phyloP scores from a whole-genome alignment of 2,113 vertebrate genomes.

The Taurulus bubalis region DNA sequence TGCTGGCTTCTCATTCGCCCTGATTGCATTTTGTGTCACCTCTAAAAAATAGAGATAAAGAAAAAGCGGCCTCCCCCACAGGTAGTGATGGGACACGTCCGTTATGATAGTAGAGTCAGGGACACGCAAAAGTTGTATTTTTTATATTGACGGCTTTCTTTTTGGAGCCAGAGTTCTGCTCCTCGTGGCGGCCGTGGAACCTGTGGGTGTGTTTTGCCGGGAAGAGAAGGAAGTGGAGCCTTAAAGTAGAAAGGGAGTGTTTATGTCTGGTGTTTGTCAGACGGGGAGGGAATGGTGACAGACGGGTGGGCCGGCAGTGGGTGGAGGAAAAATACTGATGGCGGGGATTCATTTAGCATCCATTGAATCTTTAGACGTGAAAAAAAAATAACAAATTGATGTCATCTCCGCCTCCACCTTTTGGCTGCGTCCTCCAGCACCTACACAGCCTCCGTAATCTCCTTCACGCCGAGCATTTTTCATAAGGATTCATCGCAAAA shows the following conservation, averaged over 20 bases:
- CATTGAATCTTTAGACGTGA: slow-evolving; percentile 33
- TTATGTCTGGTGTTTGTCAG: slow-evolving; percentile 22
- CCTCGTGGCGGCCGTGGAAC: slow-evolving; percentile 1
- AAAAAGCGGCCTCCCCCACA: slow-evolving; percentile 2
- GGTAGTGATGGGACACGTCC: slow-evolving; percentile 8
- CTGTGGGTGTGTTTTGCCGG: neutral
- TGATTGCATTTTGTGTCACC: slow-evolving; percentile 84
- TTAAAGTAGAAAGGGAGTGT: slow-evolving; percentile 6
- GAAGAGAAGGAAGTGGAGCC: neutral
- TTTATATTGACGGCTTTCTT: neutral
- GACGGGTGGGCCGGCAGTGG: slow-evolving; percentile 50
- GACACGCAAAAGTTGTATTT: slow-evolving; percentile 38
- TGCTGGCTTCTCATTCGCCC: slow-evolving; percentile 68
- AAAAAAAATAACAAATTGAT: neutral
- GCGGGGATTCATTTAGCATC: slow-evolving; percentile 68
- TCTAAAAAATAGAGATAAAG: slow-evolving; percentile 55
- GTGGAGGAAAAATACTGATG: slow-evolving; percentile 45
- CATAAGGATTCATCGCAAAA: slow-evolving; percentile 81
- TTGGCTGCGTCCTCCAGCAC: slow-evolving; percentile 37
- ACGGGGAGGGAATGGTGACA: slow-evolving; percentile 10
- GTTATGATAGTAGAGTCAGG: slow-evolving; percentile 24
- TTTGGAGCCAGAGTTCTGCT: neutral
- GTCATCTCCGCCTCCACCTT: slow-evolving; percentile 52
- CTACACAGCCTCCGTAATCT: slow-evolving; percentile 62
- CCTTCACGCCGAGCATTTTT: slow-evolving; percentile 76